A percentile compares a stretch with the other conserved stretches of the same genome.
Evolutionary conservation across 2,888 invertebrate genomes (phyloP).

Genomic region (Lottia gigantea): DNA sequence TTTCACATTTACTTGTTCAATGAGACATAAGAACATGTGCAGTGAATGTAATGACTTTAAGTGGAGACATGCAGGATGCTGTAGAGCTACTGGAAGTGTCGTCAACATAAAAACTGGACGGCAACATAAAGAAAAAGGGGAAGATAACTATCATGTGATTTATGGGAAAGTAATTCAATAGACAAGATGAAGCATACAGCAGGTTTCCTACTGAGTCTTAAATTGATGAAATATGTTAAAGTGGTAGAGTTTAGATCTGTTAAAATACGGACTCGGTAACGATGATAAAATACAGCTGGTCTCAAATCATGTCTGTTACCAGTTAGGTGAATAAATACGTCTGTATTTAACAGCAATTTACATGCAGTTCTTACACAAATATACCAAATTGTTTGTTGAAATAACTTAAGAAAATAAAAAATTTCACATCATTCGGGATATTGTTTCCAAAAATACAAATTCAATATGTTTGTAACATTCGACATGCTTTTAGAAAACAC

Average conservation of each 20-base stretch:
- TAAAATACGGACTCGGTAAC: too few relatives aligned
- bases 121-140: background rate
- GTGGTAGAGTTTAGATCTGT: background rate
- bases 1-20: too few relatives aligned
- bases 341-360: background rate
- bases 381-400: slow-evolving; percentile 2
- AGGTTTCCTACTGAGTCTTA: background rate
- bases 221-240: slow-evolving; percentile 5
- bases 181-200: slow-evolving; percentile 1
- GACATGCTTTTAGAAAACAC: too few relatives aligned
- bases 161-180: slow-evolving; percentile 11
- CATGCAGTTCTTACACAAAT: slow-evolving; percentile 1
- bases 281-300: slow-evolving; percentile 2
- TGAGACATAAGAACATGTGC: too few relatives aligned
- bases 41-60: too few relatives aligned
- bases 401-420: background rate
- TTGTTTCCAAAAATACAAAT: too few relatives aligned
- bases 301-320: background rate
- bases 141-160: slow-evolving; percentile 5
- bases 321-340: slow-evolving; percentile 4
- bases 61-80: too few relatives aligned
- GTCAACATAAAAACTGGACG: too few relatives aligned
- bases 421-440: too few relatives aligned
- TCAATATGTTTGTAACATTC: too few relatives aligned
- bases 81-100: too few relatives aligned